Evolutionary conservation across 2,888 invertebrate genomes (phyloP), one percentile per base, ranked within the genome.

Genomic region (Eurytoma californica): DNA sequence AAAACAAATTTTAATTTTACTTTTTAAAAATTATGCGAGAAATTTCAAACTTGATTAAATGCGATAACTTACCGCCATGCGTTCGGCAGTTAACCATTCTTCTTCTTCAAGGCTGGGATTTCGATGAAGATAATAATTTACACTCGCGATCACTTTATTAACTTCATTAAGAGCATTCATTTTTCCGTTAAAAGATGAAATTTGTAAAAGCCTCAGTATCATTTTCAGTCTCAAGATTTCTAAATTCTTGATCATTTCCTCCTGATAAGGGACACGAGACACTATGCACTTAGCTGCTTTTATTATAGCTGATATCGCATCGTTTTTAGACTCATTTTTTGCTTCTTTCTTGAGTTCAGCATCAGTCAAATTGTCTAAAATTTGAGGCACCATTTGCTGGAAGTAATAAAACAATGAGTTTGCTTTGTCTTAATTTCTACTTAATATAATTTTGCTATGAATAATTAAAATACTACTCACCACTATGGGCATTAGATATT

Each of bases 131-230:
- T 97, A 97, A 90, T 97, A 97, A 77, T 96, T 95, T 80, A 98
- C 97, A 86, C 96, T 95, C 79, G 96, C 95, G 83, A 97, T 96
- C 69, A 98, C 96, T 92, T 98, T 98, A 91, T 98, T 98, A 79
- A 99, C 97, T 93, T 99, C 98, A 91, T 98, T 98, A 82, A 99
- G 92, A 28, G 98, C 98, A 87, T 98, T 98, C 98, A 99, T 99
- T 93, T 98, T 98, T 55, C 98, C 98, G 91, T 98, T 98, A 90
- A 98, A 99, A 73, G 98, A 98, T 30, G 98, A 98, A 90, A 98
- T 97, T 93, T 98, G 97, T 83, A 98, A 91, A 86, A 97, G 94
- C 89, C 97, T 93, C 85, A 98, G 92, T 87, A 98, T 98, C 97
- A 98, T 98, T 92, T 98, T 97, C 84, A 98, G 92, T 85, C 98